Evolutionary conservation across 2,888 invertebrate genomes (phyloP).

Genomic region (Lamellibrachia satsuma): DNA sequence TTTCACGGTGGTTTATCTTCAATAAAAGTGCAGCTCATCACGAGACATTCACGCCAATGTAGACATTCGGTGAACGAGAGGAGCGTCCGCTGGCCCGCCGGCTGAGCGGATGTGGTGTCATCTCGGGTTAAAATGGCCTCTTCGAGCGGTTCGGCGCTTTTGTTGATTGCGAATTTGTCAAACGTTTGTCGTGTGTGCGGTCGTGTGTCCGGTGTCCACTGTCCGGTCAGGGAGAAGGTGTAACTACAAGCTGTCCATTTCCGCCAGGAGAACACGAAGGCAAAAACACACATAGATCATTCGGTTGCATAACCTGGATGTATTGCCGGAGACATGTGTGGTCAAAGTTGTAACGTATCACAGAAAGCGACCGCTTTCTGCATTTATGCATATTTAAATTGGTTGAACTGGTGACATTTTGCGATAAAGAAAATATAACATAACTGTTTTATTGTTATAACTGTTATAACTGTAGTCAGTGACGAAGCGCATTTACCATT

Average conservation of each 20-base stretch:
- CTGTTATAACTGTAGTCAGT: no score
- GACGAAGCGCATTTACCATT: no score
- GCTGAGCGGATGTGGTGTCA: not conserved
- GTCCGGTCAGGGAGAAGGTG: not conserved
- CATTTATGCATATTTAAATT: not conserved
- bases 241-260: not conserved
- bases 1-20: slow-evolving; percentile 17
- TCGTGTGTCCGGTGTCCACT: not conserved
- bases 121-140: not conserved
- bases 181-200: not conserved
- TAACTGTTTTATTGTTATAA: not conserved
- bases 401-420: not conserved
- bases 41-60: not conserved
- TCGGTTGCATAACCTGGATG: not conserved
- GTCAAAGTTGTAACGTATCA: not conserved
- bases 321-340: not conserved
- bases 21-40: not conserved
- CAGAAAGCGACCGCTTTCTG: not conserved
- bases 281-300: not conserved
- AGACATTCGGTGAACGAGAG: not conserved
- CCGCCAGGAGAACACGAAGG: not conserved
- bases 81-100: not conserved
- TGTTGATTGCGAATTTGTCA: not conserved
- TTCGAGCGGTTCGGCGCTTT: not conserved
- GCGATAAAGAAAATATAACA: not conserved